Base-by-base conservation (phyloP, 2,113 vertebrate species). In the Mormyrus lacerda region DNA sequence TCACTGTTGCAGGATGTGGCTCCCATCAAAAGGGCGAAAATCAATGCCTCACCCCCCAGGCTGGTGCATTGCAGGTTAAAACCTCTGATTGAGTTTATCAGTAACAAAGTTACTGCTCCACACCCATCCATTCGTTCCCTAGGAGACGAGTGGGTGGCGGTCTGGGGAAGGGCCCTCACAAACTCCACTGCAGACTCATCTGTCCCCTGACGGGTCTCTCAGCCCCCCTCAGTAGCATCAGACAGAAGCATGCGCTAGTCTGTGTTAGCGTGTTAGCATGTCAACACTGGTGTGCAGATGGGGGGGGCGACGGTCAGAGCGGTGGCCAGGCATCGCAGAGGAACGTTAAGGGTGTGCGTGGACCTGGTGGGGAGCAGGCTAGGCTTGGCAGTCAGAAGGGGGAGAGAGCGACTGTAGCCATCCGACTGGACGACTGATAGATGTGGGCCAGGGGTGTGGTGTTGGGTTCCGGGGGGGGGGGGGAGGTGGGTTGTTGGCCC, bases 81-180 rank as follows among this genome's bases (percentile, higher is more conserved):
- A 89, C 90, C 53, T 89, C 48, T 85, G 85, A 91, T 91, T 89
- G 88, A 76, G 73, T 91, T 89, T 87, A 89, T 90, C 89, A 69
- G 87, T 61, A 51, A 89, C 85, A 55, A 39, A 69, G 89, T 90
- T 90, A 89, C 11, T 31, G 86, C 69, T 90, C 84, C 85, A 79
- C 47, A 50, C 48, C 87, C 39, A 50, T 44, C 87, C 89, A 48
- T 24, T 44, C 27, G 42, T 73, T 61, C 35, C 85, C 53, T 85
- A 47, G 82, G 82, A 58, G 48, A 90, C 17, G n/a, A 21, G 31
- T 45, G 4, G 8, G n/a, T 48, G 35, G 87, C 3, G 47, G 79
- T 8, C 58, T 2, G 76, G 48, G 79, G 82, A 47, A 48, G 39
- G 61, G 39, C 47, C 27, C 27, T 53, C 58, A 50, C 76, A 4